Evolutionary conservation across 1,140 invertebrate genomes (phyloP), one percentile per base, ranked within the genome.

Genomic region (Saxidomus purpurata): DNA sequence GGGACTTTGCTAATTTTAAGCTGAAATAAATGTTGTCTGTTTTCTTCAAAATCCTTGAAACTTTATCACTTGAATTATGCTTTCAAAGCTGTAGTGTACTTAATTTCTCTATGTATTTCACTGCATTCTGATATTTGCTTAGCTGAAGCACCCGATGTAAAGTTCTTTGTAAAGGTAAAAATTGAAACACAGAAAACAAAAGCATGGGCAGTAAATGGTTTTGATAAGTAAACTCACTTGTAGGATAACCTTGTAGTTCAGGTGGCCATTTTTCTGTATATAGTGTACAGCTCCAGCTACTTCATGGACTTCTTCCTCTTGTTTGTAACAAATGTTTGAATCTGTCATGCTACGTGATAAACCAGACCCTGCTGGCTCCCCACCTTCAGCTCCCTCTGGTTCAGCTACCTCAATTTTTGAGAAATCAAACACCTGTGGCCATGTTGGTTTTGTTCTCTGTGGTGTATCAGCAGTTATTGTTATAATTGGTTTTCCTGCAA

Each of bases 211-310:
- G n/a, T n/a, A n/a, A n/a, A n/a, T n/a, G n/a, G n/a, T n/a, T n/a
- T n/a, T n/a, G n/a, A n/a, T n/a, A n/a, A n/a, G n/a, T n/a, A n/a
- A n/a, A 31, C 71, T 63, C 25, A 88, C 96, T 96, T 98, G 98
- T 22, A 99, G 96, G 1, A 99, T 97, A 13, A 99, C 98, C 95
- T 98, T 97, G 90, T 98, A 97, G 95, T 99, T 98, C 61, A 99
- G 97, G 93, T 99, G 98, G 0, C 99, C 99, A 93, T 99, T 98
- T 93, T 98, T 97, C 40, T 98, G 99, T 40, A 99, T 99, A 92
- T 99, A 99, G 94, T 97, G 97, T 22, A 97, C 96, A 0, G 98
- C 98, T 0, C 99, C 99, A 0, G 98, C 97, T 22, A 94, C 94
- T 84, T 95, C 95, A 59, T 92, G 82, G 3, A 93, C 91, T 47